A percentile compares a stretch with the other conserved stretches of the same genome.
phyloP scores from a whole-genome alignment of 2,888 invertebrate genomes.

The Agrochola circellaris region DNA sequence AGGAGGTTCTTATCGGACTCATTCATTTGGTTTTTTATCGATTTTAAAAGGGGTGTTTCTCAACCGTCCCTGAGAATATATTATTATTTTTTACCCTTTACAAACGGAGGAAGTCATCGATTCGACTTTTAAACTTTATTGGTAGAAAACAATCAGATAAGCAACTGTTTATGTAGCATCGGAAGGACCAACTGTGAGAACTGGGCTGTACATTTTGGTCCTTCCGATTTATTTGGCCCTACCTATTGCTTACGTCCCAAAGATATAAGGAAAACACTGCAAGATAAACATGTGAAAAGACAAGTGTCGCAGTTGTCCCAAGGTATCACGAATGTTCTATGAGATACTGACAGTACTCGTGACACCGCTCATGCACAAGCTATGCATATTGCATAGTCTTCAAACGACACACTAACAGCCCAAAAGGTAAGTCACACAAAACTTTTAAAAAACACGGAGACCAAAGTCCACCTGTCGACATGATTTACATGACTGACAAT shows the following conservation, averaged over 20 bases:
- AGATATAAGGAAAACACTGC: background rate
- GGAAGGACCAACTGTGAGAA: slow-evolving; percentile 13
- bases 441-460: too few relatives aligned
- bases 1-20: slow-evolving; percentile 54
- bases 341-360: background rate
- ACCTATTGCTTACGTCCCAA: too few relatives aligned
- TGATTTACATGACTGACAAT: slow-evolving; percentile 27
- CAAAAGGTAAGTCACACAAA: background rate
- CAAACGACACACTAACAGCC: background rate
- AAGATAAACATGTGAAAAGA: background rate
- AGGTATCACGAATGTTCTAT: background rate
- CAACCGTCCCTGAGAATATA: slow-evolving; percentile 37
- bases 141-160: slow-evolving; percentile 47
- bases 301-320: background rate
- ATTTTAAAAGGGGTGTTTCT: slow-evolving; percentile 60
- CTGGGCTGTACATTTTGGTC: background rate
- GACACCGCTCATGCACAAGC: background rate
- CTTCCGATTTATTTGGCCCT: background rate
- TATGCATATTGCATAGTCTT: background rate
- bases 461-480: slow-evolving; percentile 4
- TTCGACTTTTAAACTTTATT: slow-evolving; percentile 48
- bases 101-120: slow-evolving; percentile 45
- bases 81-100: slow-evolving; percentile 41
- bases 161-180: slow-evolving; percentile 26
- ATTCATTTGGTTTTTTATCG: slow-evolving; percentile 59